Conservation (phyloP, 2,888 invertebrate genomes). For the Calliopum simillimum region DNA sequence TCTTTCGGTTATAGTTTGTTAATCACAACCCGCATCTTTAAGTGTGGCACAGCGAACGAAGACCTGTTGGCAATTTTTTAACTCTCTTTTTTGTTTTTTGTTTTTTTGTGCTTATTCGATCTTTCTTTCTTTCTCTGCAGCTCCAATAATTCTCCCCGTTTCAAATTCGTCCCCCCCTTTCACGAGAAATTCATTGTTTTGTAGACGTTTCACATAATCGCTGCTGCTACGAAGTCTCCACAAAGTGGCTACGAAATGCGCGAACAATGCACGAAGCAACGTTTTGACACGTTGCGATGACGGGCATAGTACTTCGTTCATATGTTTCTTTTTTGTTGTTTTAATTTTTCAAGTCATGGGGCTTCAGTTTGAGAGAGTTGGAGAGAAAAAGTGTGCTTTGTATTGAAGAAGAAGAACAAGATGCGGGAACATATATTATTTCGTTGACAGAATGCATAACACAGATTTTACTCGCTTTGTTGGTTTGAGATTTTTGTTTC, state of each 20-base stretch:
- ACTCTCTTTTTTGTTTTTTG: no score
- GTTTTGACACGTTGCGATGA: slow-evolving; percentile 36
- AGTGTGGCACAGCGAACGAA: not conserved
- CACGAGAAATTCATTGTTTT: not conserved
- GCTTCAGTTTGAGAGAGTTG: not conserved
- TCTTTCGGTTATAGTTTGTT: not conserved
- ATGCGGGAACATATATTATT: not conserved
- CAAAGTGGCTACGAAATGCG: not conserved
- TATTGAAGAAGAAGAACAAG: not conserved
- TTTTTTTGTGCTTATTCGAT: not conserved
- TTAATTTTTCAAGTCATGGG: slow-evolving; percentile 18
- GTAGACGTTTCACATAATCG: slow-evolving; percentile 18
- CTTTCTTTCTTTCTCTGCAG: not conserved
- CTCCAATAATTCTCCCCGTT: not conserved
- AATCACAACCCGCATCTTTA: not conserved
- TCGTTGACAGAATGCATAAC: not conserved
- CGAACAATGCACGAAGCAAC: slow-evolving; percentile 8
- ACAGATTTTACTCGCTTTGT: not conserved
- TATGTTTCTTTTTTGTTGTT: not conserved
- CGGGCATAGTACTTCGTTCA: slow-evolving; percentile 1
- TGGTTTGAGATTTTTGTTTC: no score
- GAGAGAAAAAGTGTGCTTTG: not conserved
- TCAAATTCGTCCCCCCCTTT: not conserved
- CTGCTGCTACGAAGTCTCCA: not conserved
- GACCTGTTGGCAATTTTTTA: not conserved